Conservation (phyloP, 1,140 invertebrate species). For the Vollenhovia emeryi region DNA sequence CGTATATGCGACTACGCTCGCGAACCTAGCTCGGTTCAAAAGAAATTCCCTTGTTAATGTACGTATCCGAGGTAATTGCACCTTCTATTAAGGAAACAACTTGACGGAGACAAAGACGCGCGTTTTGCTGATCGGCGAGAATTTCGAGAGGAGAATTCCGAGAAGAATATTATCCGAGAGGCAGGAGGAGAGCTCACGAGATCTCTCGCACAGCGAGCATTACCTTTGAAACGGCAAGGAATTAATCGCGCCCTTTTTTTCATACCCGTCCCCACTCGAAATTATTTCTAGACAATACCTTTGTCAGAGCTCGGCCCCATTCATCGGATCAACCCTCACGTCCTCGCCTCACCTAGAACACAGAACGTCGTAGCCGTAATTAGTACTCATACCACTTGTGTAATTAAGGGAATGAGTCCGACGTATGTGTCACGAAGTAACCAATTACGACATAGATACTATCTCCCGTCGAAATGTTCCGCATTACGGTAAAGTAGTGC, state of each 20-base stretch:
- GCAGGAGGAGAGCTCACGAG: neutral
- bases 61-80: neutral
- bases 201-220: neutral
- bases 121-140: neutral
- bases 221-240: neutral
- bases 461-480: constrained; percentile 17
- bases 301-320: constrained; percentile 64
- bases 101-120: neutral
- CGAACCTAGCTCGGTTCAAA: neutral
- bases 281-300: constrained; percentile 71
- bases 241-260: constrained; percentile 3
- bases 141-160: neutral
- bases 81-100: constrained; percentile 10
- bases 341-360: constrained; percentile 68
- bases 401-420: constrained; percentile 64
- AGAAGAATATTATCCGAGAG: neutral
- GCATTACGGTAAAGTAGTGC: neutral
- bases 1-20: neutral
- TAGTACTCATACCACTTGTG: constrained; percentile 62
- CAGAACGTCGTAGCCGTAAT: constrained; percentile 66
- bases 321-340: constrained; percentile 68
- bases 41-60: neutral
- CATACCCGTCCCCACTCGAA: constrained; percentile 38
- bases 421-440: constrained; percentile 23
- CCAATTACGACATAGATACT: constrained; percentile 55